Percentiles rank a stretch among this genome's conserved stretches.
Conservation (phyloP, 2,888 invertebrate genomes). For the Calameuta filiformis region DNA sequence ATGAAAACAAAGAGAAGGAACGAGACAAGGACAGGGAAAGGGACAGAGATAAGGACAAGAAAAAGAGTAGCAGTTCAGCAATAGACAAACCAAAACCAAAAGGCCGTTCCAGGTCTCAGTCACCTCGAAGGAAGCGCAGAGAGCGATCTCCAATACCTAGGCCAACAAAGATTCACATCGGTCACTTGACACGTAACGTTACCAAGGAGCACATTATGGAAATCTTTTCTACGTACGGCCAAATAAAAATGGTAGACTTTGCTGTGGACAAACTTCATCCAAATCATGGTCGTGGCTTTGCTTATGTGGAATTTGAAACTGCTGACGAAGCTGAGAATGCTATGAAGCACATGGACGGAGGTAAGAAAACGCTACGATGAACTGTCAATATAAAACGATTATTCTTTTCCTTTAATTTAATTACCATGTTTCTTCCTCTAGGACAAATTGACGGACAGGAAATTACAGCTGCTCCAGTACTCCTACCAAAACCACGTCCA, state of each 20-base stretch:
- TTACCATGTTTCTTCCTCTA: conserved; percentile 50
- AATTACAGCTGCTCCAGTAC: conserved; percentile 93
- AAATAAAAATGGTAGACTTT: conserved; percentile 89
- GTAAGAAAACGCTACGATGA: conserved; percentile 61
- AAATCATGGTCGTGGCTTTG: conserved; percentile 90
- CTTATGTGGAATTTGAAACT: conserved; percentile 94
- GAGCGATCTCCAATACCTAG: conserved; percentile 91
- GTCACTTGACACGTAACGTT: conserved; percentile 91
- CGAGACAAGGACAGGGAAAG: conserved; percentile 66
- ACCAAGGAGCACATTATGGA: conserved; percentile 90
- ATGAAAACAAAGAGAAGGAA: conserved; percentile 65
- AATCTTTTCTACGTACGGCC: conserved; percentile 90
- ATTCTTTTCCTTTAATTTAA: not conserved
- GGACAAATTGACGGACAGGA: conserved; percentile 97
- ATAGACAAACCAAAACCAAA: conserved; percentile 62
- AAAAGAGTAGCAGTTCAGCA: conserved; percentile 55
- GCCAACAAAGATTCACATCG: conserved; percentile 94
- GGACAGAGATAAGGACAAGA: conserved; percentile 64
- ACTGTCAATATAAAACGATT: not conserved
- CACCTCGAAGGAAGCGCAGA: conserved; percentile 76
- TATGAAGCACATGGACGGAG: conserved; percentile 99
- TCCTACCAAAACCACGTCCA: conserved; percentile 79
- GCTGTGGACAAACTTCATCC: conserved; percentile 89
- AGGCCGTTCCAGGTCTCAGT: conserved; percentile 70
- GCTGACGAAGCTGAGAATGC: conserved; percentile 98